Evolutionary conservation across 2,888 invertebrate species (phyloP), one percentile per base, ranked within the genome.

Genomic region (Coenonympha glycerion): DNA sequence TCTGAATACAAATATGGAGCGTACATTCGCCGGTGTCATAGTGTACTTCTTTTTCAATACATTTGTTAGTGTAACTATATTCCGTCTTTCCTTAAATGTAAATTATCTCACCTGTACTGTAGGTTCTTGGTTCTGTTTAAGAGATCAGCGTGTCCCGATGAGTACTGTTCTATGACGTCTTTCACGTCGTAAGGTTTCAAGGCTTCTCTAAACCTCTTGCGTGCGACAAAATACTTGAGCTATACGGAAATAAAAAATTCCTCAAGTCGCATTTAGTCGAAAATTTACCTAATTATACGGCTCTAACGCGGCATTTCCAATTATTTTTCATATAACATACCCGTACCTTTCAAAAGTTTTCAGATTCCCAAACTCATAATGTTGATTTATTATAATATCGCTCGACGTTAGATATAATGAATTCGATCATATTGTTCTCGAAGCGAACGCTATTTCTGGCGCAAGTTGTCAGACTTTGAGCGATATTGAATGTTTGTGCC

Each of bases 141-240:
- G 79, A 96, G 92, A 86, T 96, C 95, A 61, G 95, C 93, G 83
- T 95, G 94, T 73, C 92, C 92, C 66, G 94, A 94, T 56, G 94
- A 94, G 88, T 95, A 95, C 87, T 96, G 95, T 85, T 96, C 95
- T 83, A 96, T 95, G 79, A 96, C 95, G 88, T 96, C 96, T 89
- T 95, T 96, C 75, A 96, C 95, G 89, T 96, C 96, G 87, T 96
- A 96, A 62, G 96, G 96, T 88, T 95, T 93, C 82, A 95, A 90
- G 71, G 95, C 95, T 89, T 95, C 95, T 87, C 94, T 93, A 91
- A 96, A 96, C 89, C 95, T 95, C 88, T 92, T 91, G 84, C 95
- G 90, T 76, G 95, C 94, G 80, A 95, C 93, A 90, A 95, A 93
- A 89, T 95, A 94, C 89, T 93, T 94, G 83, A 96, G 90, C 91